Base-by-base conservation (phyloP, 2,888 invertebrate genomes). In the Orchestes rusci region DNA sequence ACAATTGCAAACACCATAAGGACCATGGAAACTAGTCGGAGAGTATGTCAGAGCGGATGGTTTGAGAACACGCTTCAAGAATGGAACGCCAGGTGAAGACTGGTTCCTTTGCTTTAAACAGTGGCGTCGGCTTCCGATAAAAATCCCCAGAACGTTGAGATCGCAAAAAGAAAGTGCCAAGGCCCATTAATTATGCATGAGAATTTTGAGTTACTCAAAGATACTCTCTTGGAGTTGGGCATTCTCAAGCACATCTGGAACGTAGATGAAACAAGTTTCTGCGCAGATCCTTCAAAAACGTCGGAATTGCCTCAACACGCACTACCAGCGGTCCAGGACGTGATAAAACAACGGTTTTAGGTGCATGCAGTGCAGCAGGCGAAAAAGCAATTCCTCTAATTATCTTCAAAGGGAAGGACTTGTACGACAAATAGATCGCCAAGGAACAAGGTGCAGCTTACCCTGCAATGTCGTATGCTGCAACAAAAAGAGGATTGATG, bases 351-450 rank as follows among this genome's bases (percentile, higher is more conserved):
- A 39, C 39, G 4, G 23, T 39, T 2, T 32, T 39, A 12, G 16
- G 23, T n/a, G n/a, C n/a, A n/a, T 44, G 43, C 28, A 55, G 34
- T 55, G 56, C 56, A 23, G 43, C 43, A 48, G 60, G 62, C 30
- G 53, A 56, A 3, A 64, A 64, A 51, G 53, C 53, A 7, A 59
- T 60, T 27, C 64, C 63, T 28, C 45, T 65, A 16, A 60, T 65
- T 32, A 57, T 63, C 31, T 61, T 56, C 45, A 60, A 61, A 43
- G 56, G 61, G 16, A 62, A 61, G 51, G 52, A 60, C 53, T 48
- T 59, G 12, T 66, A 63, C 60, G 59, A 65, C 45, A 49, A 57
- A 39, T 65, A 60, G 62, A 50, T 58, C 36, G 59, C 61, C 16
- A 48, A 51, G 17, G 48, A 50, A 39, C 52, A 45, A 29, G 31